phyloP scores from a whole-genome alignment of 2,113 vertebrate genomes.

The Emydocephalus ijimae region DNA sequence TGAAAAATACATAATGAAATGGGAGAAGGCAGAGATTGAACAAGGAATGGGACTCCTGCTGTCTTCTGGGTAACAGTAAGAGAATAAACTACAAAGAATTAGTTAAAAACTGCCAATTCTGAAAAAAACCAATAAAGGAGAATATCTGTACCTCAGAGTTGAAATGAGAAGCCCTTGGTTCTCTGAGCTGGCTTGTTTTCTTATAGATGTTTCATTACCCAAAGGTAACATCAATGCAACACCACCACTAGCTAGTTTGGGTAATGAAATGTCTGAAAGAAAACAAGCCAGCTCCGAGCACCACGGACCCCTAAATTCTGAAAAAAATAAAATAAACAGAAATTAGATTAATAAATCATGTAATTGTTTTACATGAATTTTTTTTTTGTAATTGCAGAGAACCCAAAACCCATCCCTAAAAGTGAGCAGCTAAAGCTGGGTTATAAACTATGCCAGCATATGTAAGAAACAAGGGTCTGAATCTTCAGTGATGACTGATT shows the following conservation, averaged over 20 bases:
- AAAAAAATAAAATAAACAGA: neutral
- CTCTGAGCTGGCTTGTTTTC: neutral
- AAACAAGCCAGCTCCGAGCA: neutral
- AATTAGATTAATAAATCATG: neutral
- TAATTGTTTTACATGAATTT: neutral
- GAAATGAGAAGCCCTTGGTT: neutral
- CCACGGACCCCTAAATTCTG: neutral
- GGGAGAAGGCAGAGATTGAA: neutral
- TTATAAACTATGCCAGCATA: neutral
- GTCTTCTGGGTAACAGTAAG: neutral
- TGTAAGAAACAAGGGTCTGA: neutral
- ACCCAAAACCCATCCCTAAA: neutral
- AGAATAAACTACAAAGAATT: neutral
- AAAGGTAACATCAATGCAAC: neutral
- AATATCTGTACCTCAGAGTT: neutral
- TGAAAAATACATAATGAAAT: neutral
- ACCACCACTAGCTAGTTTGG: neutral
- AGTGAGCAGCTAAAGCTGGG: neutral
- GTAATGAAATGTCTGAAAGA: neutral
- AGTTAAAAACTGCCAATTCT: neutral
- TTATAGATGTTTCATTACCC: neutral
- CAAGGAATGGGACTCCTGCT: neutral
- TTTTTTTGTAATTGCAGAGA: neutral
- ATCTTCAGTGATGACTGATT: neutral
- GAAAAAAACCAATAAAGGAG: neutral